Evolutionary conservation across 1,140 invertebrate genomes (phyloP).

Genomic region (Trichoplusia ni): DNA sequence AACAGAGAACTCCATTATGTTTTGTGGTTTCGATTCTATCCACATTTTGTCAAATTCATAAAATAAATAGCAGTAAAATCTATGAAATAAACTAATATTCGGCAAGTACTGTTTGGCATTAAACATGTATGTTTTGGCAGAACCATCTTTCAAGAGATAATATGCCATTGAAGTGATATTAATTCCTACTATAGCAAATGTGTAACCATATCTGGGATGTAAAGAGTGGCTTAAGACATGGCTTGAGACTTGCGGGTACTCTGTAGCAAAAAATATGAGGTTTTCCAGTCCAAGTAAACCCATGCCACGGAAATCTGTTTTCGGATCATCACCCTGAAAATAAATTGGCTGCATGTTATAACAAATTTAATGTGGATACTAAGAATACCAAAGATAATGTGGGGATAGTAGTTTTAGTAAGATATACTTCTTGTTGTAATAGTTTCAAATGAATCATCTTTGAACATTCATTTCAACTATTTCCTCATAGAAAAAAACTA

Average conservation of each 20-base stretch:
- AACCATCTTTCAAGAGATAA: constrained; percentile 89
- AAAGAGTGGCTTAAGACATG: constrained; percentile 93
- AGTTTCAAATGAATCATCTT: too few species aligned
- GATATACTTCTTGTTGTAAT: too few species aligned
- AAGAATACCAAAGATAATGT: not conserved
- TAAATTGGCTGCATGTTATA: constrained; percentile 7
- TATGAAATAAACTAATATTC: constrained; percentile 92
- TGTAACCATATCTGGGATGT: constrained; percentile 94
- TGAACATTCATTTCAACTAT: too few species aligned
- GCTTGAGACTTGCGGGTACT: constrained; percentile 89
- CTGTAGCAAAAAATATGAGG: constrained; percentile 93
- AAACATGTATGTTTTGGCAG: constrained; percentile 96
- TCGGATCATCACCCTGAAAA: constrained; percentile 95
- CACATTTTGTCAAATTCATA: constrained; percentile 97
- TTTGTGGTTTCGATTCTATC: constrained; percentile 93
- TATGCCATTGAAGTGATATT: constrained; percentile 96
- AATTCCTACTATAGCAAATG: constrained; percentile 95
- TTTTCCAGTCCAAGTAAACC: constrained; percentile 97
- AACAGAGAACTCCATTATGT: constrained; percentile 97
- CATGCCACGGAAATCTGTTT: constrained; percentile 99
- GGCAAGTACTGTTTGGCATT: constrained; percentile 89
- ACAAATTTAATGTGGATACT: too few species aligned
- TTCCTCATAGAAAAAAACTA: too few species aligned
- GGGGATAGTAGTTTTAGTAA: not conserved
- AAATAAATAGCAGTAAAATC: constrained; percentile 96